Percentiles rank a stretch among this genome's conserved stretches.
Conservation (phyloP, 2,888 invertebrate genomes). For the Helobdella robusta region DNA sequence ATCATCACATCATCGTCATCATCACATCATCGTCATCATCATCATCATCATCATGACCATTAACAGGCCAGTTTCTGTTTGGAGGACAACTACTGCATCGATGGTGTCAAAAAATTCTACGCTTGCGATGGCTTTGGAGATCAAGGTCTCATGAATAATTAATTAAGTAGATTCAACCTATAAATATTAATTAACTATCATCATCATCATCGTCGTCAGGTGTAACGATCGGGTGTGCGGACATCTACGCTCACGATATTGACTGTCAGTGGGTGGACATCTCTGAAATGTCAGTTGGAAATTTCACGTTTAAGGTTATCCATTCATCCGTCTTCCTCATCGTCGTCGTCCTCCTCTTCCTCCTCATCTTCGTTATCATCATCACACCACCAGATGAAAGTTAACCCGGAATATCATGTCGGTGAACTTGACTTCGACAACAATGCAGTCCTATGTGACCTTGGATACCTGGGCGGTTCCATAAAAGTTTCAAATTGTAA, state of each 20-base stretch:
- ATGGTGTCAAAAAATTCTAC: slow-evolving; percentile 62
- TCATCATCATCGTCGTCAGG: slow-evolving; percentile 33
- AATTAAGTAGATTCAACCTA: neutral
- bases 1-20: too few species aligned
- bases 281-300: slow-evolving; percentile 73
- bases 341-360: neutral
- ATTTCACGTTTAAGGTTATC: slow-evolving; percentile 58
- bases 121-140: slow-evolving; percentile 60
- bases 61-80: slow-evolving; percentile 93
- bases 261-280: slow-evolving; percentile 98
- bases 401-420: slow-evolving; percentile 86
- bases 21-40: too few species aligned
- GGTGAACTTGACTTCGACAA: slow-evolving; percentile 81
- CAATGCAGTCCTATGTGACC: slow-evolving; percentile 74
- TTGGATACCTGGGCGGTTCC: slow-evolving; percentile 58
- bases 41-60: too few species aligned
- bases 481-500: slow-evolving; percentile 57
- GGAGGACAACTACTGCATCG: slow-evolving; percentile 81
- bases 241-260: slow-evolving; percentile 79
- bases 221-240: slow-evolving; percentile 62
- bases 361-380: neutral
- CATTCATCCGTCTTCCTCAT: neutral
- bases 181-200: neutral
- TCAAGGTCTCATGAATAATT: slow-evolving; percentile 51
- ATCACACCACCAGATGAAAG: slow-evolving; percentile 57